A percentile compares a stretch with the other conserved stretches of the same genome.
These are phyloP conservation scores for Drosophila pruinosa DNA, from an alignment of 1,140 invertebrate species.

Conservation along the genomic window DNA sequence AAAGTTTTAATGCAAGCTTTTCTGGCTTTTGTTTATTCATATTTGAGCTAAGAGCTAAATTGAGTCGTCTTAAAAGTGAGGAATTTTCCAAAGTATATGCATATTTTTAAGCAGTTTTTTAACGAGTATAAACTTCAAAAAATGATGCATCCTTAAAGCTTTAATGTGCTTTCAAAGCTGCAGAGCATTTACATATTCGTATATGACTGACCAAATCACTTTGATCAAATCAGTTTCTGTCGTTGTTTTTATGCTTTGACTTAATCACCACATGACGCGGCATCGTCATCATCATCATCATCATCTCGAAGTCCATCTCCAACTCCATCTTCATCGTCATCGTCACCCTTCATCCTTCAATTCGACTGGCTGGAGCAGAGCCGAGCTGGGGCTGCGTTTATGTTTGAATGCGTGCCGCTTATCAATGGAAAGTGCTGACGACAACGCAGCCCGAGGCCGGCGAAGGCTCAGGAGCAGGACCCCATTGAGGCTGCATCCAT, in stretches of 20 bases:
- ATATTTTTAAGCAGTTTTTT: too few relatives aligned
- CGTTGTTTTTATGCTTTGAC: slow-evolving; percentile 24
- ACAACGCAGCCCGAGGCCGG: slow-evolving; percentile 28
- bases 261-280: slow-evolving; percentile 62
- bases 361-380: background rate
- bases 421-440: slow-evolving; percentile 69
- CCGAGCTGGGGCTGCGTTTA: background rate
- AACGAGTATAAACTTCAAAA: too few relatives aligned
- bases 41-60: too few relatives aligned
- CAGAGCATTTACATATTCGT: background rate
- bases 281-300: slow-evolving; percentile 35
- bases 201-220: background rate
- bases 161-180: background rate
- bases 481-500: slow-evolving; percentile 6
- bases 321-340: background rate
- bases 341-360: slow-evolving; percentile 17
- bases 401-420: slow-evolving; percentile 49
- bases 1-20: too few relatives aligned
- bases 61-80: too few relatives aligned
- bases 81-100: too few relatives aligned
- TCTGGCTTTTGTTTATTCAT: too few relatives aligned
- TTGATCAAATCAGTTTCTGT: slow-evolving; percentile 3
- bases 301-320: background rate
- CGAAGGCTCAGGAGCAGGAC: slow-evolving; percentile 5
- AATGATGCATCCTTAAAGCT: too few relatives aligned